Evolutionary conservation across 2,888 invertebrate genomes (phyloP), one percentile per base, ranked within the genome.

Genomic region (Hirtodrosophila histrioides): DNA sequence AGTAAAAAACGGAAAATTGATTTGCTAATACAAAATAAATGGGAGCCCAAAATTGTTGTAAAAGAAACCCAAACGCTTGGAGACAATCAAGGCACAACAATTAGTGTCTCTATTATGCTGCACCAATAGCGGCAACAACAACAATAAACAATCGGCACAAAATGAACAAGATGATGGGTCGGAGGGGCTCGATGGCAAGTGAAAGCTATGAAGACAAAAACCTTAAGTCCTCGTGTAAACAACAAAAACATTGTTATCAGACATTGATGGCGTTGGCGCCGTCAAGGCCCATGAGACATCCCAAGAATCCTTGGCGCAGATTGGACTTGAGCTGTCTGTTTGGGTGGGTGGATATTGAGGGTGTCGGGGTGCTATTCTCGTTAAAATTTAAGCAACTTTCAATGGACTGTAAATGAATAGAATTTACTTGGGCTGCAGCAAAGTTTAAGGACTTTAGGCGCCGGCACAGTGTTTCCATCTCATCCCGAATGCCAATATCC

Each of bases 371-470:
- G 7, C 60, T 43, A 54, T 64, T 69, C 81, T 81, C 65, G 75
- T 75, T 85, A 75, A 85, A 87, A 76, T 87, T 82, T 78, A 76
- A 87, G 83, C 67, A 76, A 83, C 74, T 78, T 86, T 82, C 86
- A 83, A 76, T 85, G 83, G 74, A 85, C 83, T 78, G 79, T 72
- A 82, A 84, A 82, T 84, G 81, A 82, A 76, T 69, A 60, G 72
- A 72, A 76, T 76, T 82, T 51, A 57, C 46, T 57, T 56, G 44
- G 57, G 33, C 53, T 64, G 76, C 43, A 60, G 51, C 57, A 63
- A 46, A 78, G 75, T 61, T 66, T 49, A 61, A 69, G 72, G 43
- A 71, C 54, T 55, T 27, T 36, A 43, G 65, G 64, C 64, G 65
- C 53, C 71, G 46, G 23, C 46, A 27, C 35, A 45, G 29, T 44